These are phyloP conservation scores for Drosophila prosaltans DNA, from an alignment of 1,140 invertebrate species.

Conservation along the genomic window DNA sequence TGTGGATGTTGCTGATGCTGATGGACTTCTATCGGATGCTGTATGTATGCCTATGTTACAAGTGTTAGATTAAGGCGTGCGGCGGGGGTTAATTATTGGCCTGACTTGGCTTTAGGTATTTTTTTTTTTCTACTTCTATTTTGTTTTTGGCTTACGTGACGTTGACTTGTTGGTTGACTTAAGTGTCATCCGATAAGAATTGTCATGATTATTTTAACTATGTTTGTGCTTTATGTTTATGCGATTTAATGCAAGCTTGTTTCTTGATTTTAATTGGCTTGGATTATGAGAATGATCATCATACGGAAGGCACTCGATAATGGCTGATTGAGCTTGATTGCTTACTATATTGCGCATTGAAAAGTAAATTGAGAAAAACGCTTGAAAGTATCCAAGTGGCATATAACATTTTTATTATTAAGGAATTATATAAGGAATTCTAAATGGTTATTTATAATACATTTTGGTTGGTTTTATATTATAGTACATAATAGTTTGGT, in stretches of 20 bases:
- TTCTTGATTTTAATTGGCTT: slow-evolving; percentile 1
- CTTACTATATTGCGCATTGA: neutral
- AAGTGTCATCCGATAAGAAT: slow-evolving; percentile 13
- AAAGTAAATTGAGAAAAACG: neutral
- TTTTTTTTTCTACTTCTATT: neutral
- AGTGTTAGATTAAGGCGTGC: slow-evolving; percentile 2
- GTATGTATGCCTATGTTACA: neutral
- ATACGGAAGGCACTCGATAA: slow-evolving; percentile 10
- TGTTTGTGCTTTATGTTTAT: slow-evolving; percentile 14
- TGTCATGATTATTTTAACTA: slow-evolving; percentile 13
- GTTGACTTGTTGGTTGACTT: slow-evolving; percentile 4
- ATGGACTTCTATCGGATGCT: slow-evolving; percentile 21
- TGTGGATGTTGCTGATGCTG: neutral
- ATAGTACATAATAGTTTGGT: too few species aligned
- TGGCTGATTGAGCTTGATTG: slow-evolving; percentile 6
- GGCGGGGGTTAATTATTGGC: slow-evolving; percentile 2
- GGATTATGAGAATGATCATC: slow-evolving; percentile 5
- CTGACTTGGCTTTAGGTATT: neutral
- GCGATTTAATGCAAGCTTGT: slow-evolving; percentile 11
- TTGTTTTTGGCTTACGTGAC: slow-evolving; percentile 7
- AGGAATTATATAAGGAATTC: too few species aligned
- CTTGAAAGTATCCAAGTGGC: neutral
- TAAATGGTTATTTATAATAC: too few species aligned
- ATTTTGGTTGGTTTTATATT: too few species aligned
- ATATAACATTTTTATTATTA: neutral